Base-by-base conservation (phyloP, 2,113 vertebrate species). In the Brachypodius melanocephalos region DNA sequence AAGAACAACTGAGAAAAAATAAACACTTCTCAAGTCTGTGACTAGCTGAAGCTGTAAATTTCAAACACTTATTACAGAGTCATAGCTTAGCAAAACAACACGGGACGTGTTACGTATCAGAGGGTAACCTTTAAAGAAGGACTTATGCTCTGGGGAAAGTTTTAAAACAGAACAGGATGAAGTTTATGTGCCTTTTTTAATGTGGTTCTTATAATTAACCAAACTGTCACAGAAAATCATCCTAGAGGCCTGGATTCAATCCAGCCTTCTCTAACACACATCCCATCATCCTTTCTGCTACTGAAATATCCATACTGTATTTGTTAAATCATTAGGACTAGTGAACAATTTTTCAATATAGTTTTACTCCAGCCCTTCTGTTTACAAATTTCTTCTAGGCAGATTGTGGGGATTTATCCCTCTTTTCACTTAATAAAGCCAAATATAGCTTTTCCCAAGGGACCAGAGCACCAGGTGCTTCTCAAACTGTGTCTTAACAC, bases 1-100 rank as follows among this genome's bases (percentile, higher is more conserved):
- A 85, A 74, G 85, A 91, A 51, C 75, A 97, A 91, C 74, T 63
- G 88, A 95, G 94, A 95, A 86, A 95, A 97, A 91, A 96, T 90
- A 96, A 97, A 96, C 93, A 94, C 85, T 83, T 89, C 86, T 90
- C 67, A 82, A 73, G 34, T 55, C 93, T 91, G 42, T 42, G 66
- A 95, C 94, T 79, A 89, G 79, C 77, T 59, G 51, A 93, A 88
- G 88, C 65, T 91, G 89, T 96, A 95, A 86, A 95, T 94, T 96
- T 97, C 91, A 90, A 94, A 90, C 91, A 91, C 78, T 93, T 83
- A 76, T 91, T 94, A 86, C 22, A 32, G 71, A 95, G 59, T 73
- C 88, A 85, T 29, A 88, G 85, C 82, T 93, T 89, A 95, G 85
- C 75, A 88, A 95, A 95, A 90, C 88, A 95, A 73, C 82, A 83